Evolutionary conservation across 1,140 invertebrate species (phyloP).

Genomic region (Liolophura sinensis): DNA sequence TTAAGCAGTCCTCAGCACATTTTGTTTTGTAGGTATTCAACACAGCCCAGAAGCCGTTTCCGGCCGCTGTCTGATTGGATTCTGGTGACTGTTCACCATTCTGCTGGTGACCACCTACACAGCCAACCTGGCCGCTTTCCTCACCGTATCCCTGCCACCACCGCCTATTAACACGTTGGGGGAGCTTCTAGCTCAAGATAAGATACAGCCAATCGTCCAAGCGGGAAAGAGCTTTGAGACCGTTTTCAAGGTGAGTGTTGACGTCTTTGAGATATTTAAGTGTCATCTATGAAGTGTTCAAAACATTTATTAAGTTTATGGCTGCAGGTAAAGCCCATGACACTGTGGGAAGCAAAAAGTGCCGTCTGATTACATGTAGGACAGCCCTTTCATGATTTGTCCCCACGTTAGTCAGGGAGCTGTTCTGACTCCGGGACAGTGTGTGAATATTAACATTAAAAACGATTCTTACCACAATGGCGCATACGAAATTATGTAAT

Average conservation of each 20-base stretch:
- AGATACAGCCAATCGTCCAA: slow-evolving; percentile 81
- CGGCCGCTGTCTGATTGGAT: slow-evolving; percentile 18
- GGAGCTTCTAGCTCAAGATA: slow-evolving; percentile 20
- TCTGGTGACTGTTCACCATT: slow-evolving; percentile 34
- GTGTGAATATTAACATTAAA: no score
- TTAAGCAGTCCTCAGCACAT: no score
- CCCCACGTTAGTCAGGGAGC: no score
- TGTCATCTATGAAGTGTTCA: background rate
- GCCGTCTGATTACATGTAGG: no score
- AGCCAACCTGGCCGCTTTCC: slow-evolving; percentile 32
- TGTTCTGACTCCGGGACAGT: no score
- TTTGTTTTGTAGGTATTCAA: slow-evolving; percentile 31
- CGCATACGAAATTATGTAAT: no score
- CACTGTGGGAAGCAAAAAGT: no score
- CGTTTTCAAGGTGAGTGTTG: slow-evolving; percentile 77
- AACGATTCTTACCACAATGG: no score
- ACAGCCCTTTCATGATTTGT: no score
- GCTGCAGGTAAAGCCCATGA: no score
- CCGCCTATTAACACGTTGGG: slow-evolving; percentile 24
- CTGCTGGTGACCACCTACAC: slow-evolving; percentile 28
- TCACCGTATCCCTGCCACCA: slow-evolving; percentile 22
- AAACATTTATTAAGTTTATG: no score
- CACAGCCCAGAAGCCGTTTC: slow-evolving; percentile 66
- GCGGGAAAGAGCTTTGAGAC: slow-evolving; percentile 90
- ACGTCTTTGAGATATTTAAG: no score